Base-by-base conservation (phyloP, 2,888 invertebrate genomes). In the Rhyacophila evoluta region DNA sequence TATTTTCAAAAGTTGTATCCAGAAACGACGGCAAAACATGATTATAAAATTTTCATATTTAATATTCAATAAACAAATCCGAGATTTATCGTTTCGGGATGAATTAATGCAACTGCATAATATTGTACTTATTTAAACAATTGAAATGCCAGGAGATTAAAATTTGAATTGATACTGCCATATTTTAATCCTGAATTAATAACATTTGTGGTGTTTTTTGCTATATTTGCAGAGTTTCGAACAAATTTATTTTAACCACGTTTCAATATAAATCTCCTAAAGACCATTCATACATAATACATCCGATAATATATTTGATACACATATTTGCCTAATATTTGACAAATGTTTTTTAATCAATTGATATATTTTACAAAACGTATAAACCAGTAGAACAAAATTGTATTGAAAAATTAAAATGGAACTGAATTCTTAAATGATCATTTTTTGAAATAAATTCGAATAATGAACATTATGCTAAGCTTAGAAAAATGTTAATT, bases 151-250 rank as follows among this genome's bases (percentile, higher is more conserved):
- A 5, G 1, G 41, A 41, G 41, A 41, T 41, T 41, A 19, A 19
- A 41, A 41, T 41, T 15, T 15, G 15, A 41, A 41, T 19, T 41
- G 41, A 41, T 41, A 19, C 1, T 8, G 15, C 6, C 15, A 41
- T 41, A n/a, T 41, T 41, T 41, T 41, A 41, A 41, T 19, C 41
- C 41, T 41, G 41, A 41, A 41, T 39, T 41, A 41, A 41, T 41
- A 41, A 41, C 12, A 6, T 5, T 41, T 5, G 19, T 15, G 19
- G 41, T 19, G 15, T 41, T 41, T 41, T 41, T 12, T 41, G 4
- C 12, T 15, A 41, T 19, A 11, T 41, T 33, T 41, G n/a, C 41
- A 41, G 41, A 15, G 2, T 39, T n/a, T 12, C 2, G 5, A 15
- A 15, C 6, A 41, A 41, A 41, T 4, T n/a, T 19, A 41, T 15